These are phyloP conservation scores for Sinocyclocheilus anshuiensis DNA, from an alignment of 2,113 vertebrate species.

Conservation along the genomic window DNA sequence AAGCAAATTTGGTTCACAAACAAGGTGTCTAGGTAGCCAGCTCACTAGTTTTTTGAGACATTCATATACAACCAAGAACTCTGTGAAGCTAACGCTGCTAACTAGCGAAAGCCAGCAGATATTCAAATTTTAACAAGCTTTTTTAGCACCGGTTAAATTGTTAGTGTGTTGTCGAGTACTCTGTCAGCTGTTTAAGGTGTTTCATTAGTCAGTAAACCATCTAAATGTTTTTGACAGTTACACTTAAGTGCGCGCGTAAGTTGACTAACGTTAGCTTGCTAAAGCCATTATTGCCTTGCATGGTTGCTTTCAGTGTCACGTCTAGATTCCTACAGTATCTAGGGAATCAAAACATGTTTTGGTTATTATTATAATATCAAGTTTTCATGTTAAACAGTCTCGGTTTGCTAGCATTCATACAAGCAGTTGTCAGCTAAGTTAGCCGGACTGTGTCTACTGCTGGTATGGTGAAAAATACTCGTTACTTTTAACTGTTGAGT, in stretches of 20 bases:
- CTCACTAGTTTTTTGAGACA: background rate
- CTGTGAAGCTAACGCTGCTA: conserved; percentile 21
- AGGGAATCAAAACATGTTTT: background rate
- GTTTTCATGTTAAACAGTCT: background rate
- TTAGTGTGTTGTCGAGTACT: background rate
- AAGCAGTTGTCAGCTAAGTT: background rate
- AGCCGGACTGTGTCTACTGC: background rate
- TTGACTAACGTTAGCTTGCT: conserved; percentile 6
- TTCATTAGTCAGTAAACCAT: background rate
- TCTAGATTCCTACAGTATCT: background rate
- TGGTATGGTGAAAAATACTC: background rate
- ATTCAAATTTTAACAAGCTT: background rate
- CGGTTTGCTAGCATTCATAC: background rate
- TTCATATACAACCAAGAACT: background rate
- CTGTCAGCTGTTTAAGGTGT: background rate
- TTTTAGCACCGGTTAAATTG: background rate
- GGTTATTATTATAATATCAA: background rate
- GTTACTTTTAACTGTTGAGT: background rate
- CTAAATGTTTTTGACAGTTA: background rate
- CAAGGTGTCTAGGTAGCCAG: background rate
- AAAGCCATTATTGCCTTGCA: background rate
- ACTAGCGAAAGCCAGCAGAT: background rate
- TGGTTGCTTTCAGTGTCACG: background rate
- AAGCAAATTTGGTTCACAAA: background rate
- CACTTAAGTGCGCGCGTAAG: background rate